These are phyloP conservation scores for Megaceryle alcyon DNA, from an alignment of 2,797 vertebrate species.

Conservation along the genomic window DNA sequence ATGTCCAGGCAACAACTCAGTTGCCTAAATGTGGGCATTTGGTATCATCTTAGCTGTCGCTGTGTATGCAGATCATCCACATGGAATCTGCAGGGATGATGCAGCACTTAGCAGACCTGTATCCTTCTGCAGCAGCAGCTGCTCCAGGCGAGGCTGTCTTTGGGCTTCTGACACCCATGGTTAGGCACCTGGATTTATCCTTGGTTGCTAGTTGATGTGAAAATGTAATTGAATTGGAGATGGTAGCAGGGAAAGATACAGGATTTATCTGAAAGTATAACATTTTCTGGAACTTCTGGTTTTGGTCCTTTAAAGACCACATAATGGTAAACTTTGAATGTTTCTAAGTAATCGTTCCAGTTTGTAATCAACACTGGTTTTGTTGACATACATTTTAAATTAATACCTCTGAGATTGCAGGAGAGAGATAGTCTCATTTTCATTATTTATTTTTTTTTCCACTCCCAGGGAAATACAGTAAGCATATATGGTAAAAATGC, in stretches of 20 bases:
- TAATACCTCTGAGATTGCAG: not conserved
- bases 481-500: not conserved
- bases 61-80: not conserved
- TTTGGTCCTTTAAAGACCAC: not conserved
- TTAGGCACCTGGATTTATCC: not conserved
- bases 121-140: not conserved
- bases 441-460: not conserved
- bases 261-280: not conserved
- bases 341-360: not conserved
- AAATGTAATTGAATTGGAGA: not conserved
- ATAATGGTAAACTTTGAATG: not conserved
- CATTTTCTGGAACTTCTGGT: not conserved
- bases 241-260: not conserved
- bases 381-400: not conserved
- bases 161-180: not conserved
- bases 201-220: slow-evolving; percentile 24
- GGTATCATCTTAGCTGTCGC: not conserved
- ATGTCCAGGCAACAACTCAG: not conserved
- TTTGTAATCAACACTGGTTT: slow-evolving; percentile 17
- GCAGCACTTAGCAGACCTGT: not conserved
- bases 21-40: not conserved
- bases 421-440: not conserved
- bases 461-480: not conserved
- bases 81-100: not conserved
- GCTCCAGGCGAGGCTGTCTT: not conserved